Percentiles rank a stretch among this genome's conserved stretches.
phyloP scores from a whole-genome alignment of 2,888 invertebrate species.

The Eremobia ochroleuca region DNA sequence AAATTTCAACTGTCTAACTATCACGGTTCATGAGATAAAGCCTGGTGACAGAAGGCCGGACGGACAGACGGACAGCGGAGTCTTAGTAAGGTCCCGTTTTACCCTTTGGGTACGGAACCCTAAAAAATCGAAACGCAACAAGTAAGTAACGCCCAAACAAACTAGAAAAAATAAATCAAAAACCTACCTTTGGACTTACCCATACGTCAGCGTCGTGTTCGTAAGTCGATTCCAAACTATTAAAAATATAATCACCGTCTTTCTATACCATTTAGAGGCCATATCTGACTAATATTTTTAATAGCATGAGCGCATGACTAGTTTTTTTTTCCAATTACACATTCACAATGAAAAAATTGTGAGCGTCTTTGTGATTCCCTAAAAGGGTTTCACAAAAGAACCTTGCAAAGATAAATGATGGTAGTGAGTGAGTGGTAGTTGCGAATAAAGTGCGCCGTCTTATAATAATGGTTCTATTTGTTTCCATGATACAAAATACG shows the following conservation, averaged over 20 bases:
- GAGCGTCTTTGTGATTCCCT: slow-evolving; percentile 37
- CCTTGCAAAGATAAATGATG: slow-evolving; percentile 48
- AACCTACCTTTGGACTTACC: neutral
- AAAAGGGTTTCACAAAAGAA: slow-evolving; percentile 47
- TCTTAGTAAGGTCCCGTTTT: too few species aligned
- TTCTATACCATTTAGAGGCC: neutral
- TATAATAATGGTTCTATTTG: slow-evolving; percentile 26
- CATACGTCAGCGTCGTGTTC: too few species aligned
- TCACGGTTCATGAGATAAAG: too few species aligned
- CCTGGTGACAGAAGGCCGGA: too few species aligned
- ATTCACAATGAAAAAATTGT: slow-evolving; percentile 41
- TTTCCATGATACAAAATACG: neutral
- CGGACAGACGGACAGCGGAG: too few species aligned
- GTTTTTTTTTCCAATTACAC: slow-evolving; percentile 41
- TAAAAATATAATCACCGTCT: neutral
- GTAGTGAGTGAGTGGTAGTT: slow-evolving; percentile 34
- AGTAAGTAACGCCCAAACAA: too few species aligned
- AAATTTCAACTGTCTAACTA: too few species aligned
- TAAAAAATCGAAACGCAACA: too few species aligned
- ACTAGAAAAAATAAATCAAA: neutral
- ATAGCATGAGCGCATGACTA: slow-evolving; percentile 31
- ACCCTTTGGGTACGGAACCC: too few species aligned
- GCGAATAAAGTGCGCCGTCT: slow-evolving; percentile 31
- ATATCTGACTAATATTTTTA: slow-evolving; percentile 3
- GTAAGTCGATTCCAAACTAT: too few species aligned